Base-by-base conservation (phyloP, 1,140 invertebrate species). In the Neodiprion virginianus region DNA sequence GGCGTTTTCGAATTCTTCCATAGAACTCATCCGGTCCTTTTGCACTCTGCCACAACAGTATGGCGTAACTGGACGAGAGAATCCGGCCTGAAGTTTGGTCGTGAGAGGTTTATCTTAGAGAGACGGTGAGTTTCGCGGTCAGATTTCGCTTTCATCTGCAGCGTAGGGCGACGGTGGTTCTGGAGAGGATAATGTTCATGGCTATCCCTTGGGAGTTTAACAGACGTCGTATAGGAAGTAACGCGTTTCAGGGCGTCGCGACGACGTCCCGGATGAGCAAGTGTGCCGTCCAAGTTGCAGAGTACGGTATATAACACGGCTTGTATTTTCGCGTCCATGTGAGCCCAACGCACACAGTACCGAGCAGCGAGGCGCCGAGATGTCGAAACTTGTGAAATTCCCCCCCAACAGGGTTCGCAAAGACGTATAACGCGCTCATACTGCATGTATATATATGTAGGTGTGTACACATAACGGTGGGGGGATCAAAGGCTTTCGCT, bases 401-500 rank as follows among this genome's bases (percentile, higher is more conserved):
- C 28, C 28, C 28, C n/a, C 11, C 11, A 53, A 61, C 53, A 61
- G 11, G 53, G 53, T 11, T 40, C 1, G 53, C n/a, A 61, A 61
- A 61, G 53, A 61, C 53, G 28, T 40, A 40, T 5, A 40, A 40
- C 28, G 11, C 53, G 53, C 53, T 5, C n/a, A 8, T 61, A 61
- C n/a, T 53, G 50, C 1, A 1, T 21, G 28, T 40, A 40, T 40
- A 40, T 21, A 21, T 21, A 40, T 3, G 5, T 40, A 40, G 28
- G 28, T 40, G 28, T 40, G 28, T 40, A 40, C 28, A 40, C 28
- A 5, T 40, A 40, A 40, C 28, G 28, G 28, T 40, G 28, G 28
- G 53, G 53, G 28, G 53, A 61, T 61, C 53, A 61, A 61, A 61
- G 53, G 53, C 11, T 61, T 61, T 61, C n/a, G 28, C 53, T 61